phyloP scores from a whole-genome alignment of 2,797 vertebrate species.

The Molossus molossus region DNA sequence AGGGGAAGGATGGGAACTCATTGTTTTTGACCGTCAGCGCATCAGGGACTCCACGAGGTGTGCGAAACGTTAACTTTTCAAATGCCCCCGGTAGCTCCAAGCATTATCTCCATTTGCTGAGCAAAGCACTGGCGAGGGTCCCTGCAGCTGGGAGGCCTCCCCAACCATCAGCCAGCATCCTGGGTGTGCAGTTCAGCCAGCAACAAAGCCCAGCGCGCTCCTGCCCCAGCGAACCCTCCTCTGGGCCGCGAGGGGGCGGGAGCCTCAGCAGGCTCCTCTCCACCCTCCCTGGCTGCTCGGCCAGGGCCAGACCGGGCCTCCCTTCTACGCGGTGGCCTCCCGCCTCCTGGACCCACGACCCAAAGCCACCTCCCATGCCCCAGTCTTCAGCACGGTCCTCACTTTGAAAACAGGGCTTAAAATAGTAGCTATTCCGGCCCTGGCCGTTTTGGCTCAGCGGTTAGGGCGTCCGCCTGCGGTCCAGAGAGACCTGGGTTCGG shows the following conservation, averaged over 20 bases:
- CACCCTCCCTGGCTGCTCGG: accelerated
- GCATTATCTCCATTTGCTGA: background rate
- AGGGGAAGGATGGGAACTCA: background rate
- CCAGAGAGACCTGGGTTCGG: no score
- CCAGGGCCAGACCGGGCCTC: no score
- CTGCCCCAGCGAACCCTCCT: background rate
- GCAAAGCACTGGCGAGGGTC: background rate
- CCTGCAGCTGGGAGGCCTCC: no score
- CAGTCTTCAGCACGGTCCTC: background rate
- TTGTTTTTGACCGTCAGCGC: background rate
- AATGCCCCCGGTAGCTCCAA: background rate
- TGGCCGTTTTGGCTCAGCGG: no score
- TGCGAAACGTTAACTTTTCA: background rate
- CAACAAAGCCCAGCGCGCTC: accelerated
- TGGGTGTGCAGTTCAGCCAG: background rate
- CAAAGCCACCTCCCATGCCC: background rate
- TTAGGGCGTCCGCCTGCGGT: no score
- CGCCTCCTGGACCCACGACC: background rate
- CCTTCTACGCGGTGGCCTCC: background rate
- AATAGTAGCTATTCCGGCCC: background rate
- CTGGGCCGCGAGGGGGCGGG: accelerated
- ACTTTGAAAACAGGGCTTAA: background rate
- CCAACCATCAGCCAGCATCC: background rate
- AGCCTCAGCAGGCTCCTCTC: background rate
- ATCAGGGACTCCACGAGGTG: background rate